These are phyloP conservation scores for Gila orcuttii DNA, from an alignment of 2,113 vertebrate species.

Conservation along the genomic window DNA sequence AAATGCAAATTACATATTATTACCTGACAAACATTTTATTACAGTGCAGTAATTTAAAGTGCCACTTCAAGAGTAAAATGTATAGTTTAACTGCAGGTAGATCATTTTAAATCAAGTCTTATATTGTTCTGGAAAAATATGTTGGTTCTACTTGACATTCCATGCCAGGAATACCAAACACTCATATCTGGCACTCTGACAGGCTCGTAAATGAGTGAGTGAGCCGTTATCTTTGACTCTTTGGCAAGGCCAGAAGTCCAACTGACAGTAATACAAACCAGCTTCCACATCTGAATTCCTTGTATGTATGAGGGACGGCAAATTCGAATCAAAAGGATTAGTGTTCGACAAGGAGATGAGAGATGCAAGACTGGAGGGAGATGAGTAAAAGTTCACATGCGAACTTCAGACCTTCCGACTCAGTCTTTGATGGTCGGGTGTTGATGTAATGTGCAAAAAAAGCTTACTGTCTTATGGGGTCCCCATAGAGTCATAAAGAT, in stretches of 20 bases:
- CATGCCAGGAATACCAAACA: conserved; percentile 68
- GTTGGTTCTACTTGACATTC: conserved; percentile 62
- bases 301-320: conserved; percentile 53
- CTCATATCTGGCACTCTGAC: conserved; percentile 59
- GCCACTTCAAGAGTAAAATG: not conserved
- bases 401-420: conserved; percentile 3
- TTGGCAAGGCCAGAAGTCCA: conserved; percentile 64
- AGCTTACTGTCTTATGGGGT: not conserved
- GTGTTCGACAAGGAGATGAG: conserved; percentile 60
- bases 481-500: not conserved
- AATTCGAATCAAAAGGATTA: conserved; percentile 60
- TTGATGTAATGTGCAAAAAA: conserved; percentile 19
- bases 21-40: not conserved
- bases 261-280: conserved; percentile 61
- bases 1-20: not conserved
- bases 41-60: not conserved
- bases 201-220: conserved; percentile 41
- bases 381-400: conserved; percentile 34
- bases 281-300: conserved; percentile 54
- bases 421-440: conserved; percentile 5
- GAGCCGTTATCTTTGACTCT: conserved; percentile 64
- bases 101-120: conserved; percentile 20
- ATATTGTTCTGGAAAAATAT: conserved; percentile 57
- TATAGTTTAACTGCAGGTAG: not conserved
- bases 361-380: conserved; percentile 46